Percentiles rank a stretch among this genome's conserved stretches.
Conservation (phyloP, 2,797 vertebrate genomes). For the Tiaroga cobitis region DNA sequence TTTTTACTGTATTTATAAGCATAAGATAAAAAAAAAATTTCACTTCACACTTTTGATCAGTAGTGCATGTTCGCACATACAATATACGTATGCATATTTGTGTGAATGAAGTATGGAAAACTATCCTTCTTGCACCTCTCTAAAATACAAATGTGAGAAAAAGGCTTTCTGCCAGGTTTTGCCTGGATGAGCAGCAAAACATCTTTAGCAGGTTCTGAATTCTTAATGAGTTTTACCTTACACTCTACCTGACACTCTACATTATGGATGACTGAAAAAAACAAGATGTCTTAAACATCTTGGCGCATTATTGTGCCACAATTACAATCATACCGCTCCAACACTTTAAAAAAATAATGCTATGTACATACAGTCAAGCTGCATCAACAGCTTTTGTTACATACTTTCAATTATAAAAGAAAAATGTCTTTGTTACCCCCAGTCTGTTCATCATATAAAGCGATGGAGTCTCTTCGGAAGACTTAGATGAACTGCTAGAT, state of each 20-base stretch:
- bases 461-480: background rate
- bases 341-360: background rate
- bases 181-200: constrained; percentile 10
- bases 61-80: background rate
- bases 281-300: background rate
- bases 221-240: constrained; percentile 24
- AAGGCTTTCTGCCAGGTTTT: constrained; percentile 9
- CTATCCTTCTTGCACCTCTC: background rate
- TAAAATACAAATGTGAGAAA: constrained; percentile 31
- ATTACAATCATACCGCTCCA: background rate
- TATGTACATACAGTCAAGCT: background rate
- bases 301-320: background rate
- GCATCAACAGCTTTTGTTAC: background rate
- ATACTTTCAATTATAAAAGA: background rate
- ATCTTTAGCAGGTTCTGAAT: constrained; percentile 16
- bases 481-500: no score
- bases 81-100: background rate
- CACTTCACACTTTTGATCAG: background rate
- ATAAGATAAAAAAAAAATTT: no score
- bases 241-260: background rate
- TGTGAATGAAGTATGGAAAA: constrained; percentile 16
- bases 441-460: background rate
- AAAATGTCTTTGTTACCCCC: background rate
- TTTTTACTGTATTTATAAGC: no score
- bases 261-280: constrained; percentile 1